phyloP scores from a whole-genome alignment of 1,140 invertebrate genomes.

The Chrysopa pallens region DNA sequence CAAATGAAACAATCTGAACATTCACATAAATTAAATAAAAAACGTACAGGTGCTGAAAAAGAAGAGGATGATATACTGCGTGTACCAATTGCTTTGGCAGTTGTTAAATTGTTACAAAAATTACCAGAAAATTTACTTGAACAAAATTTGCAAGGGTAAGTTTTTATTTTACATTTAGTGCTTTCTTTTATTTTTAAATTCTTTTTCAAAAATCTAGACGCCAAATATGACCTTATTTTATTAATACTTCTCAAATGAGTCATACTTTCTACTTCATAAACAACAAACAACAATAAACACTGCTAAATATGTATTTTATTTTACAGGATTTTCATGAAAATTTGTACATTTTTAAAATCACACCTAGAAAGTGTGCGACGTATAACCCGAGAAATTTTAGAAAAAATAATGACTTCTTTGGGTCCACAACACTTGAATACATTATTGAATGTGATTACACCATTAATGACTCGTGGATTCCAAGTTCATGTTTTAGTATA shows the following conservation, averaged over 20 bases:
- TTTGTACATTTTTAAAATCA: constrained; percentile 78
- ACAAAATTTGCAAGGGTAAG: constrained; percentile 60
- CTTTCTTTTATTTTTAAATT: constrained; percentile 1
- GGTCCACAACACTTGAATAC: constrained; percentile 65
- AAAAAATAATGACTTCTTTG: constrained; percentile 72
- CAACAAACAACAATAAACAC: too few relatives aligned
- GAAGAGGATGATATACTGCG: constrained; percentile 80
- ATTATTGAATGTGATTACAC: constrained; percentile 64
- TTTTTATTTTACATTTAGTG: constrained; percentile 8
- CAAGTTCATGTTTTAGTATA: constrained; percentile 85
- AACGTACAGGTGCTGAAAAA: constrained; percentile 35
- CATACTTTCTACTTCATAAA: too few relatives aligned
- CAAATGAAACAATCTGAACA: constrained; percentile 53
- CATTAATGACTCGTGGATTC: constrained; percentile 70
- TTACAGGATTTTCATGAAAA: constrained; percentile 70
- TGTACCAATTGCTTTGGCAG: constrained; percentile 79
- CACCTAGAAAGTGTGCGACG: constrained; percentile 74
- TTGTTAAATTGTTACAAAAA: constrained; percentile 81
- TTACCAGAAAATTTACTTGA: constrained; percentile 59
- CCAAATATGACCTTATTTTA: too few relatives aligned
- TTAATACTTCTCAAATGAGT: too few relatives aligned
- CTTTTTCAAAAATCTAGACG: neutral
- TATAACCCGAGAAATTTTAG: constrained; percentile 67
- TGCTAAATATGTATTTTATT: too few relatives aligned
- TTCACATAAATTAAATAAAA: constrained; percentile 67